phyloP scores from a whole-genome alignment of 92 coral and sea anemone genomes.

The Paragorgia papillata region DNA sequence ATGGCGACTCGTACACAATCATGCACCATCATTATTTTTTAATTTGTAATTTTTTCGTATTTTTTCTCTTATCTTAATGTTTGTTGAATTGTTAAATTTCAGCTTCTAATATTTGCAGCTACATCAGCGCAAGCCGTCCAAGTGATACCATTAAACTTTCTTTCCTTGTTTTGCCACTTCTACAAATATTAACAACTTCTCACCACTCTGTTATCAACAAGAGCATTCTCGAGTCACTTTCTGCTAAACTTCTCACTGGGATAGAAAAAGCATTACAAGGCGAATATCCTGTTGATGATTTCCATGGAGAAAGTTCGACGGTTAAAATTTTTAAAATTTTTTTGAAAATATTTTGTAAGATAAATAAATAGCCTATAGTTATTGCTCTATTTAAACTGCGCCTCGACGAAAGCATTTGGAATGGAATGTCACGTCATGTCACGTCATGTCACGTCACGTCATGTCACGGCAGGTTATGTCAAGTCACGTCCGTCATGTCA shows the following conservation, averaged over 20 bases:
- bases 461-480: too few relatives aligned
- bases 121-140: background rate
- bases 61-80: too few relatives aligned
- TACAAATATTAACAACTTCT: conserved; percentile 67
- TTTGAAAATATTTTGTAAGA: too few relatives aligned
- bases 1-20: too few relatives aligned
- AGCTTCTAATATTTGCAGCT: conserved; percentile 40
- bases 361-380: too few relatives aligned
- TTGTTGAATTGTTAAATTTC: background rate
- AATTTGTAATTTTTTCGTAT: too few relatives aligned
- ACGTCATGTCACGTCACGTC: too few relatives aligned
- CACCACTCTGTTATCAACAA: conserved; percentile 18
- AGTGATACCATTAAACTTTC: conserved; percentile 12
- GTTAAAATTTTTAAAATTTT: conserved; percentile 24
- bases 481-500: too few relatives aligned
- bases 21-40: too few relatives aligned
- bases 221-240: conserved; percentile 13
- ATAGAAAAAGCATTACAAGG: conserved; percentile 4
- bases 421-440: too few relatives aligned
- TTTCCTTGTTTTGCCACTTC: conserved; percentile 66
- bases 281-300: background rate
- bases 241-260: conserved; percentile 3
- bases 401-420: too few relatives aligned
- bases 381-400: too few relatives aligned
- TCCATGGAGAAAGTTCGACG: conserved; percentile 39